A percentile compares a stretch with the other conserved stretches of the same genome.
These are phyloP conservation scores for Albula glossodonta DNA, from an alignment of 2,113 vertebrate genomes.

Conservation along the genomic window DNA sequence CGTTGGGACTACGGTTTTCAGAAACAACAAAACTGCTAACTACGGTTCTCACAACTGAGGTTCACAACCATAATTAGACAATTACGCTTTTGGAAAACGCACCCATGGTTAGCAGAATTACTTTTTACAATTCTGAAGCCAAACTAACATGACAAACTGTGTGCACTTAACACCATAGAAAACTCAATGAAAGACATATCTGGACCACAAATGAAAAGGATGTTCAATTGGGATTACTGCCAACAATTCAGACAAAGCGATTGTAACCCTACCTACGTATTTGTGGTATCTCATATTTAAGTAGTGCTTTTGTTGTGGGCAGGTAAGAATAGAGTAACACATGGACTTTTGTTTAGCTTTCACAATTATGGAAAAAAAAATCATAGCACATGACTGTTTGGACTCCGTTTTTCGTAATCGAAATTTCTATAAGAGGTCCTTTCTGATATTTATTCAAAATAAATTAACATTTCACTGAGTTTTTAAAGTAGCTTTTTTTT, in stretches of 20 bases:
- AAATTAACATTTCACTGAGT: too few relatives aligned
- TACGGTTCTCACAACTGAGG: too few relatives aligned
- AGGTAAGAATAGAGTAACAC: not conserved
- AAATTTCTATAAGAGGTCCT: too few relatives aligned
- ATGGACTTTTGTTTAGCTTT: not conserved
- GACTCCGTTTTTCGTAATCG: too few relatives aligned
- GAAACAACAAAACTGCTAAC: too few relatives aligned
- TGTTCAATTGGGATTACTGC: not conserved
- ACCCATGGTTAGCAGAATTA: conserved; percentile 21
- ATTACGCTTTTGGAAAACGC: not conserved
- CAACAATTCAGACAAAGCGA: not conserved
- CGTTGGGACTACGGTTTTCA: too few relatives aligned
- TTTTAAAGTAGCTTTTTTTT: too few relatives aligned
- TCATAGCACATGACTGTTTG: too few relatives aligned
- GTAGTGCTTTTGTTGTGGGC: not conserved
- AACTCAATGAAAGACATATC: not conserved
- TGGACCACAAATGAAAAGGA: not conserved
- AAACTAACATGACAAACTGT: not conserved
- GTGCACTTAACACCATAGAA: not conserved
- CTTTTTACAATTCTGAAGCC: not conserved
- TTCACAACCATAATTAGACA: too few relatives aligned
- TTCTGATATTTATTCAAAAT: too few relatives aligned
- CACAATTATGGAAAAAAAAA: too few relatives aligned
- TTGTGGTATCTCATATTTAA: too few relatives aligned
- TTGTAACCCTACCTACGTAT: not conserved